phyloP scores from a whole-genome alignment of 1,140 invertebrate species.

The Andrena cerasifolii region DNA sequence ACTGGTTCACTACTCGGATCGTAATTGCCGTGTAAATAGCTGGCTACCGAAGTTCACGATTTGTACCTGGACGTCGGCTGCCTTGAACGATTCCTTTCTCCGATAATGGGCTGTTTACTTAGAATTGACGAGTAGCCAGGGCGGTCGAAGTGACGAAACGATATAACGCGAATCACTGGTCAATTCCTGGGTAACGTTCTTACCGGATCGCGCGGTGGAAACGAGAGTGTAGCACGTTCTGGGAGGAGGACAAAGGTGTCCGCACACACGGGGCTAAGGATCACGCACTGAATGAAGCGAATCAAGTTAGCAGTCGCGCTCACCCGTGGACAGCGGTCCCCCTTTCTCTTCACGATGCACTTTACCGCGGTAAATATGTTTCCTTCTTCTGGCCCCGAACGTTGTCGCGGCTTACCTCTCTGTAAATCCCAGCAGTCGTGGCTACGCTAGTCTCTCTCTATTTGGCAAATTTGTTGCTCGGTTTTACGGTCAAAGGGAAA shows the following conservation, averaged over 20 bases:
- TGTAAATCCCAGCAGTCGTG: neutral
- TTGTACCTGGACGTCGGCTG: neutral
- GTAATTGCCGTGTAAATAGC: neutral
- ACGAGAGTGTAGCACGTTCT: neutral
- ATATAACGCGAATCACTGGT: no score
- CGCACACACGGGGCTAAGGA: slow-evolving; percentile 66
- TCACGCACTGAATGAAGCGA: slow-evolving; percentile 79
- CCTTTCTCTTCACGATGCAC: slow-evolving; percentile 74
- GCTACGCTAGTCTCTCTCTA: neutral
- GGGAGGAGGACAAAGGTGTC: slow-evolving; percentile 3
- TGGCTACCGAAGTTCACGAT: neutral
- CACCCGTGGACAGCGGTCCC: slow-evolving; percentile 56
- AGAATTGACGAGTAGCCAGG: no score
- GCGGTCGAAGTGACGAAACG: no score
- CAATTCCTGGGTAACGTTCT: no score
- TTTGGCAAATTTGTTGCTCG: neutral
- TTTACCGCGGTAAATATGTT: slow-evolving; percentile 62
- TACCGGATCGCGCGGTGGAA: no score
- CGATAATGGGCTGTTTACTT: no score
- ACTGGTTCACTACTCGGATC: neutral
- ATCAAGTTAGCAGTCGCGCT: slow-evolving; percentile 62
- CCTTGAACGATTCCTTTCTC: no score
- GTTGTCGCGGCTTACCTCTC: neutral
- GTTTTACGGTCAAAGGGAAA: neutral
- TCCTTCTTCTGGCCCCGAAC: slow-evolving; percentile 60